A percentile compares a stretch with the other conserved stretches of the same genome.
Evolutionary conservation across 2,888 invertebrate genomes (phyloP).

Genomic region (Trachelus tabidus): DNA sequence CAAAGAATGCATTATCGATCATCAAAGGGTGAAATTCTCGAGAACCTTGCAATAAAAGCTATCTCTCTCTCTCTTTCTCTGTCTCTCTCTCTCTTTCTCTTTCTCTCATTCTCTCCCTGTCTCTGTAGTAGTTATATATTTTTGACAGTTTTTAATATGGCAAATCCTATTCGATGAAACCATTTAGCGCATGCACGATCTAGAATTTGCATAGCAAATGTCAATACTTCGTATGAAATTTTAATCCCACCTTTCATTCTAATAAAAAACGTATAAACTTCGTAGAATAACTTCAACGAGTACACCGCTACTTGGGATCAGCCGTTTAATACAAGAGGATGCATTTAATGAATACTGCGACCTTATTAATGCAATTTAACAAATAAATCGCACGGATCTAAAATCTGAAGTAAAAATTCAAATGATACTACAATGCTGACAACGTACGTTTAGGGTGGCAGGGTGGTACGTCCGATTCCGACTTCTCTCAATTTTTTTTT

Average conservation of each 20-base stretch:
- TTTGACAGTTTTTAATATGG: not conserved
- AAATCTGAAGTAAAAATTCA: not conserved
- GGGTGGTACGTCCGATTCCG: not conserved
- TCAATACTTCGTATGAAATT: not conserved
- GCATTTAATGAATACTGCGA: not conserved
- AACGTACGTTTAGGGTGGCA: constrained; percentile 57
- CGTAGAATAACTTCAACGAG: not conserved
- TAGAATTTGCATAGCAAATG: not conserved
- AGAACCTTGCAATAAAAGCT: not conserved
- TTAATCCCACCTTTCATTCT: not conserved
- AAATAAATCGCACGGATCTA: not conserved
- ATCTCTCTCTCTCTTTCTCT: not conserved
- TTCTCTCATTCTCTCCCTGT: too few relatives aligned
- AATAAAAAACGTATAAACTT: not conserved
- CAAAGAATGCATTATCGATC: not conserved
- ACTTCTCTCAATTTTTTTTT: not conserved
- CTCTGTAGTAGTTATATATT: not conserved
- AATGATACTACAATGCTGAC: constrained; percentile 42
- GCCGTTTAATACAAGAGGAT: not conserved
- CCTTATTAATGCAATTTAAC: not conserved
- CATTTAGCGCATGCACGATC: not conserved
- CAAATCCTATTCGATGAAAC: not conserved
- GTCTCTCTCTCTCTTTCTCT: too few relatives aligned
- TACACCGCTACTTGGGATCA: not conserved
- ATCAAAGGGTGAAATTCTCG: not conserved